Evolutionary conservation across 2,888 invertebrate species (phyloP), one percentile per base, ranked within the genome.

Genomic region (Ophion obscuratus): DNA sequence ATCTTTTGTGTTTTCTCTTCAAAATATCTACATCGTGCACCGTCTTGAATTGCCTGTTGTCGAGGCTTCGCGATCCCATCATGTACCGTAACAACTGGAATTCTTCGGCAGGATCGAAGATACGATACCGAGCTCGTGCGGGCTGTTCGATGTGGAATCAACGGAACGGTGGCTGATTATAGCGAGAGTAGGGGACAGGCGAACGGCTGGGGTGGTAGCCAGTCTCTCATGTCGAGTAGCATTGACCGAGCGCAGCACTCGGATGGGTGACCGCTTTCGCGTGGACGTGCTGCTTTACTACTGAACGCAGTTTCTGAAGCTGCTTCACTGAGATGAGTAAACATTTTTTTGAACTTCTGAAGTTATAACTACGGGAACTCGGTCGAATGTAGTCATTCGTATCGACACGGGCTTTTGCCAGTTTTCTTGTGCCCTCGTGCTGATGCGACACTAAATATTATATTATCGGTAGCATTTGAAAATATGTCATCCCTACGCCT

Each of bases 1-100:
- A 80, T 71, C 74, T 79, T 85, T 82, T 79, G 11, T 53, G 17
- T 53, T 17, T 14, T 17, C 14, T 53, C 5, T 17, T 53, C 82
- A 61, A 79, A 75, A 68, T 85, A 78, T 82, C 68, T 64, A 70
- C 81, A 78, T 78, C 74, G 68, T 70, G 68, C 68, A 31, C 1
- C 64, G 68, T 81, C 78, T 66, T 75, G 64, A 62, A 57, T 61
- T 47, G 44, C 31, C 14, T 82, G 36, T 44, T 71, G 24, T 31
- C 57, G 40, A 66, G 74, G 11, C 44, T 57, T 40, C 59, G n/a
- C n/a, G 80, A 70, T 53, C 75, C 64, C 14, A 74, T 24, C 17
- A 3, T 31, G 47, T 9, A 11, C 27, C 47, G 17, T 44, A 61
- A 17, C 6, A 31, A 20, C 59, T 27, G 40, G 31, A 64, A 62